Base-by-base conservation (phyloP, 2,113 vertebrate species). In the Bos taurus region DNA sequence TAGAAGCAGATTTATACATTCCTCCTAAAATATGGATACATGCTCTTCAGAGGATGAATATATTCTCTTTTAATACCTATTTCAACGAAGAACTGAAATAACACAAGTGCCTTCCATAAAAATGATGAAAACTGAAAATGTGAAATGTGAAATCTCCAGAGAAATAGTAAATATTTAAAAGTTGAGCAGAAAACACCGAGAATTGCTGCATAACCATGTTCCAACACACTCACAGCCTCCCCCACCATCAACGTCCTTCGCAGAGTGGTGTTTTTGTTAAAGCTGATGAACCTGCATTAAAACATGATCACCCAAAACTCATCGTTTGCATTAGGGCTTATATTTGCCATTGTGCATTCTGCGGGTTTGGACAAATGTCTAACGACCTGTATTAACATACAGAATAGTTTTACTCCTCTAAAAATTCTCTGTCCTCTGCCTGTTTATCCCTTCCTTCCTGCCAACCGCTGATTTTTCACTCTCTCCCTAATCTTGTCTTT, bases 121-220 rank as follows among this genome's bases (percentile, higher is more conserved):
- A 96, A 90, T 84, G 91, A 84, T 90, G 74, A 82, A 94, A 94
- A 21, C 57, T 43, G 40, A 96, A 90, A 83, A 21, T 1, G 2
- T 74, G 62, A 94, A 60, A 23, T 85, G 12, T 90, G 50, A 96
- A 93, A 48, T 82, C 30, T 87, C 88, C 40, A 94, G 89, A 82
- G 95, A 97, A 95, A 88, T 77, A 97, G 94, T 64, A 59, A 88
- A 26, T 96, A 80, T 90, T 56, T 56, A 56, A 84, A 90, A 88
- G 33, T 26, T n/a, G 10, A 90, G 14, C 59, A 77, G 57, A 59
- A 96, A 67, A 43, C 62, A 30, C 30, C 57, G 21, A 26, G 16
- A 16, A 9, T 23, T 77, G 26, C 17, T 28, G 15, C 19, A 30
- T 4, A 46, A 1, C 14, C 40, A 2, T 52, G 30, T 16, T 21